phyloP scores from a whole-genome alignment of 1,140 invertebrate genomes.

The Maconellicoccus hirsutus region DNA sequence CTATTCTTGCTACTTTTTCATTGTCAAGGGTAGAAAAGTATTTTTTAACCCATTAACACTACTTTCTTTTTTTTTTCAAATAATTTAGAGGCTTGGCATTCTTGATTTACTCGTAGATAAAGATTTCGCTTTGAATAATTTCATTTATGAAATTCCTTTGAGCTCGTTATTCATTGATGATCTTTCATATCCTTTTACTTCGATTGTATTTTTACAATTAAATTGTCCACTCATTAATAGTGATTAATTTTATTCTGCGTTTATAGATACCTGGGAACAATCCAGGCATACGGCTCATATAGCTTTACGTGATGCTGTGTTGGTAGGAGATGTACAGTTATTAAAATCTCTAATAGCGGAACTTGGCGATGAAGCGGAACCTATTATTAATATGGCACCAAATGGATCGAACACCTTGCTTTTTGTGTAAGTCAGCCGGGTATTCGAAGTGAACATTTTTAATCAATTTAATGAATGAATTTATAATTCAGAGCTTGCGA shows the following conservation, averaged over 20 bases:
- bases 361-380: constrained; percentile 50
- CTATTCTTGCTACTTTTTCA: too few species aligned
- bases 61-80: too few species aligned
- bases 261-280: constrained; percentile 57
- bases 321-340: constrained; percentile 49
- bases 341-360: constrained; percentile 52
- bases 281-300: constrained; percentile 54
- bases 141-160: too few species aligned
- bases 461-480: background rate
- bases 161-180: too few species aligned
- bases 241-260: constrained; percentile 11
- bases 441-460: background rate
- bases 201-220: too few species aligned
- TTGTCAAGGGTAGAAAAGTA: too few species aligned
- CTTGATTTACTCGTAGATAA: too few species aligned
- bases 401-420: constrained; percentile 74
- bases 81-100: too few species aligned
- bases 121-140: too few species aligned
- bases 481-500: constrained; percentile 57
- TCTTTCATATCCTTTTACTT: too few species aligned
- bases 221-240: background rate
- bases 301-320: constrained; percentile 57
- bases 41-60: too few species aligned
- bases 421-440: constrained; percentile 51
- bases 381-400: constrained; percentile 71